Percentiles rank a stretch among this genome's conserved stretches.
Conservation (phyloP, 2,888 invertebrate species). For the Drosophila hamatofila region DNA sequence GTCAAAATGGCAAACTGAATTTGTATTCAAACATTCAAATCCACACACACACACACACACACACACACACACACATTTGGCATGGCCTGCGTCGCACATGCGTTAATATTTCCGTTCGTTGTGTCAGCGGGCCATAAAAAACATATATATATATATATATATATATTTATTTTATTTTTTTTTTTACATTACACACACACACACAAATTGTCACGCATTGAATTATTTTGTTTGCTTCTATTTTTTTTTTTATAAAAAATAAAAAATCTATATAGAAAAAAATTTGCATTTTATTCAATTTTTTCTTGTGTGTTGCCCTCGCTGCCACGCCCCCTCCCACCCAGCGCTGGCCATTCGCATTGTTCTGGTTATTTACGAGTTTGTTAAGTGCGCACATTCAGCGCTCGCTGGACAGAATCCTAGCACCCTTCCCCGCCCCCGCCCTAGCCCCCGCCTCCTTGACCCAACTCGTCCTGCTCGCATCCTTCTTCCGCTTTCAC, state of each 20-base stretch:
- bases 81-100: constrained; percentile 59
- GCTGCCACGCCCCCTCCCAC: neutral
- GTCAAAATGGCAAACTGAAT: constrained; percentile 80
- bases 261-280: constrained; percentile 56
- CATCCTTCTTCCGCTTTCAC: constrained; percentile 21
- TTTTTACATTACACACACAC: constrained; percentile 11
- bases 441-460: constrained; percentile 18
- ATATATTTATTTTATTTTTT: constrained; percentile 1
- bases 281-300: constrained; percentile 84
- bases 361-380: constrained; percentile 81
- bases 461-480: neutral
- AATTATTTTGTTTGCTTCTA: constrained; percentile 72
- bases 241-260: constrained; percentile 22
- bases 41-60: constrained; percentile 39
- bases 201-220: constrained; percentile 79
- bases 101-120: constrained; percentile 79
- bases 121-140: constrained; percentile 64
- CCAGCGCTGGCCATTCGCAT: constrained; percentile 55
- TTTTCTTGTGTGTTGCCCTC: constrained; percentile 50
- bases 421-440: constrained; percentile 33
- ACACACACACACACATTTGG: constrained; percentile 32
- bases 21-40: constrained; percentile 78
- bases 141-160: constrained; percentile 20
- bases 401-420: constrained; percentile 44
- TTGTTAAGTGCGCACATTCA: constrained; percentile 77